These are phyloP conservation scores for Acrocephalus arundinaceus DNA, from an alignment of 2,113 vertebrate species.

Conservation along the genomic window DNA sequence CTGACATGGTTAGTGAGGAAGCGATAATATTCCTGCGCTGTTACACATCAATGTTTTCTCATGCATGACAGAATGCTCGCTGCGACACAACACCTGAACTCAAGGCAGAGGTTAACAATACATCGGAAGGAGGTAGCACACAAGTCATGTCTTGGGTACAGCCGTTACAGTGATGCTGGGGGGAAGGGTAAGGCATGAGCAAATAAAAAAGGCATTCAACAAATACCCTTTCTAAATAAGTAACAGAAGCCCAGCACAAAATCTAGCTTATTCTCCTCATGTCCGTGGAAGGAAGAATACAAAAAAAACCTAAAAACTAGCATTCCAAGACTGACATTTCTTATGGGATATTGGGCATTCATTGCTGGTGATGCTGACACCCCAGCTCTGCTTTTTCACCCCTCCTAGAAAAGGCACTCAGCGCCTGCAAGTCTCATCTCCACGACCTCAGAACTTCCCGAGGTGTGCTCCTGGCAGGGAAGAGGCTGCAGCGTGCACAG, in stretches of 20 bases:
- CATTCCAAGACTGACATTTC: background rate
- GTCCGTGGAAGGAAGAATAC: background rate
- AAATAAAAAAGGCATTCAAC: background rate
- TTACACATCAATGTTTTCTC: background rate
- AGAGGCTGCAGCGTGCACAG: fast-evolving
- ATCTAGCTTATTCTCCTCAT: background rate
- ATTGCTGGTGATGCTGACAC: background rate
- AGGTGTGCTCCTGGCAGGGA: background rate
- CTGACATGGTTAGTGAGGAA: fast-evolving
- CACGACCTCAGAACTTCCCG: background rate
- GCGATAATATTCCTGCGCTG: background rate
- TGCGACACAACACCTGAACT: background rate
- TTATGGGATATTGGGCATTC: fast-evolving
- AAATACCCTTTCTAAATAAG: background rate
- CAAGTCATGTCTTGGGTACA: background rate
- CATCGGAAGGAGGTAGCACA: background rate
- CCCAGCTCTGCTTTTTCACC: background rate
- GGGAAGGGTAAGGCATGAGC: background rate
- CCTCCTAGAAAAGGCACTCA: background rate
- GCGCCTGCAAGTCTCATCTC: fast-evolving
- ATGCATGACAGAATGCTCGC: background rate
- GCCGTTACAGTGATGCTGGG: background rate
- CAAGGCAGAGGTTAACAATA: background rate
- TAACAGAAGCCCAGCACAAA: background rate
- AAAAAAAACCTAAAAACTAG: background rate